Conservation (phyloP, 1,140 invertebrate genomes). For the Reticulitermes speratus region DNA sequence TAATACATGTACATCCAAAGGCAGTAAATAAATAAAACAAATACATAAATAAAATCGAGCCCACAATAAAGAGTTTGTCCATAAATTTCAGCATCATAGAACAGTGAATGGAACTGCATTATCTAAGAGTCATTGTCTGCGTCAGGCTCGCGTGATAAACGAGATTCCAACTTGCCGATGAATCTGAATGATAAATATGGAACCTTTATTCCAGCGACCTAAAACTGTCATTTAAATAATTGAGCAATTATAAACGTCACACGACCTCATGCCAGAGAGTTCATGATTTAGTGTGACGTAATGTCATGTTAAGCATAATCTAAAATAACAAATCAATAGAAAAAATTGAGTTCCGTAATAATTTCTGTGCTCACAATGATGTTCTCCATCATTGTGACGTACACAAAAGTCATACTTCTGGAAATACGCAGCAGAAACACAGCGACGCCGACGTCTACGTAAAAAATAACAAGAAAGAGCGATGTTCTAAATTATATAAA, state of each 20-base stretch:
- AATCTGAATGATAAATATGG: background rate
- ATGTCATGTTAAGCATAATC: background rate
- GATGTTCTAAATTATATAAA: no score
- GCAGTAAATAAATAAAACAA: no score
- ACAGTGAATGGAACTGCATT: background rate
- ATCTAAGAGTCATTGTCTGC: background rate
- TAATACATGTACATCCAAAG: no score
- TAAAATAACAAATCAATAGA: background rate
- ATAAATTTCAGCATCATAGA: background rate
- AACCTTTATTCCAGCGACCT: background rate
- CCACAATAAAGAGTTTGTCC: no score
- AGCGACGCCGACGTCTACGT: no score
- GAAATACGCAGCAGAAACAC: no score
- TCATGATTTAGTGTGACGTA: background rate
- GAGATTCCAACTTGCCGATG: background rate
- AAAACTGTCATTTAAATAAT: conserved; percentile 2
- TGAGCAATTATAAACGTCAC: background rate
- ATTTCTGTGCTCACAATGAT: background rate
- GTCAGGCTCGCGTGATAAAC: background rate
- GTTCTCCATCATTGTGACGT: background rate
- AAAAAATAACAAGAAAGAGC: no score
- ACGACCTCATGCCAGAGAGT: background rate
- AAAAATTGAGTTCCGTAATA: background rate
- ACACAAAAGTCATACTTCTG: background rate
- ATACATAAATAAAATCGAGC: no score